Percentiles rank a stretch among this genome's conserved stretches.
phyloP scores from a whole-genome alignment of 2,888 invertebrate genomes.

The Embidobia sp. region DNA sequence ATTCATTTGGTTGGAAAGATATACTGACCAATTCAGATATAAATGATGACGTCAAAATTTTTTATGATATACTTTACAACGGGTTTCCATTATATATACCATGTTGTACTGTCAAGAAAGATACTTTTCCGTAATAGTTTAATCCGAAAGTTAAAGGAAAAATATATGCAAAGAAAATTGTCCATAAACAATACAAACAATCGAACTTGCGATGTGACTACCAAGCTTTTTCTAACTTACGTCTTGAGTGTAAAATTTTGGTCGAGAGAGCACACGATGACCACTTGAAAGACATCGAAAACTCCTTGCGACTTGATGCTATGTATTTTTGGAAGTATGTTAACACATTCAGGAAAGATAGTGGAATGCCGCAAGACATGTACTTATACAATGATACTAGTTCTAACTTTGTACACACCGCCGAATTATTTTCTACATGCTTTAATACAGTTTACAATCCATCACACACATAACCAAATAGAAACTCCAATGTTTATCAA shows the following conservation, averaged over 20 bases:
- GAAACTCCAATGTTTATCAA: neutral
- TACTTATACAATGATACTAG: neutral
- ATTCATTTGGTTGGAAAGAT: conserved; percentile 1
- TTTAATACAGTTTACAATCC: conserved; percentile 9
- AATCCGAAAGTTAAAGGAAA: neutral
- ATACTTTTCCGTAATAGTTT: neutral
- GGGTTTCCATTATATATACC: neutral
- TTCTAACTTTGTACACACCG: neutral
- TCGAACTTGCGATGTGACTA: neutral
- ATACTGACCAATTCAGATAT: neutral
- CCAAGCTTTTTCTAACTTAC: neutral
- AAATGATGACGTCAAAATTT: neutral
- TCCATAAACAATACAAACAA: neutral
- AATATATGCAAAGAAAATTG: conserved; percentile 2
- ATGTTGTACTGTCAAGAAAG: neutral
- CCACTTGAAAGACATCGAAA: neutral
- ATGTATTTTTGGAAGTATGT: conserved; percentile 13
- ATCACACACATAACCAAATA: neutral
- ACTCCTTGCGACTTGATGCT: neutral
- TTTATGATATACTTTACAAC: neutral
- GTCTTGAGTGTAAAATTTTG: neutral
- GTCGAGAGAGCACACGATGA: neutral
- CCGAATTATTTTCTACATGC: neutral
- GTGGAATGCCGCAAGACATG: neutral
- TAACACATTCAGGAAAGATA: neutral